These are phyloP conservation scores for Nemapogon koenigi DNA, from an alignment of 2,888 invertebrate species.

Conservation along the genomic window DNA sequence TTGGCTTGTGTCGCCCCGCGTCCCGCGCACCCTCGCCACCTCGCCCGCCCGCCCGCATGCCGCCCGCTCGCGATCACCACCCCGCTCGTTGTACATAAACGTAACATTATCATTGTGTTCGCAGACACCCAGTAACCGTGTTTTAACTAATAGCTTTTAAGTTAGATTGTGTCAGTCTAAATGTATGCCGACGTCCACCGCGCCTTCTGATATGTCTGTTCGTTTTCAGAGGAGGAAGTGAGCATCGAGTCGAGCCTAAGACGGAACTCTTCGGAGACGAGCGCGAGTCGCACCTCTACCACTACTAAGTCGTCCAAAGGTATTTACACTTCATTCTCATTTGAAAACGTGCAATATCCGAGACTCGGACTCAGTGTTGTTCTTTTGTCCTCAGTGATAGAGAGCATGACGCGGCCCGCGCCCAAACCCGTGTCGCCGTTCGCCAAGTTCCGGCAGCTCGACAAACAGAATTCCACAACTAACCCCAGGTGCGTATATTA, in stretches of 20 bases:
- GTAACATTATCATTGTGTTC: slow-evolving; percentile 40
- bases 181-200: no score
- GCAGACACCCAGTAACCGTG: slow-evolving; percentile 49
- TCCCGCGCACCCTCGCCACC: slow-evolving; percentile 24
- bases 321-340: slow-evolving; percentile 22
- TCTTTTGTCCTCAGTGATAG: no score
- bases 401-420: slow-evolving; percentile 53
- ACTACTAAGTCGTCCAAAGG: slow-evolving; percentile 69
- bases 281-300: slow-evolving; percentile 63
- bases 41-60: slow-evolving; percentile 15
- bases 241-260: slow-evolving; percentile 55
- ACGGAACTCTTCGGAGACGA: slow-evolving; percentile 60
- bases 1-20: slow-evolving; percentile 31
- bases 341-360: no score
- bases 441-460: slow-evolving; percentile 91
- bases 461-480: slow-evolving; percentile 82
- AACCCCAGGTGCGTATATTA: slow-evolving; percentile 75
- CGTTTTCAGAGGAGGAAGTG: slow-evolving; percentile 47
- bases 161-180: no score
- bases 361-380: no score
- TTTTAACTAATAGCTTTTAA: slow-evolving; percentile 59
- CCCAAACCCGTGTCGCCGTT: slow-evolving; percentile 83
- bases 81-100: slow-evolving; percentile 36
- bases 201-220: slow-evolving; percentile 11
- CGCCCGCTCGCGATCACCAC: slow-evolving; percentile 20